Conservation (phyloP, 2,888 invertebrate species). For the Brenthis hecate region DNA sequence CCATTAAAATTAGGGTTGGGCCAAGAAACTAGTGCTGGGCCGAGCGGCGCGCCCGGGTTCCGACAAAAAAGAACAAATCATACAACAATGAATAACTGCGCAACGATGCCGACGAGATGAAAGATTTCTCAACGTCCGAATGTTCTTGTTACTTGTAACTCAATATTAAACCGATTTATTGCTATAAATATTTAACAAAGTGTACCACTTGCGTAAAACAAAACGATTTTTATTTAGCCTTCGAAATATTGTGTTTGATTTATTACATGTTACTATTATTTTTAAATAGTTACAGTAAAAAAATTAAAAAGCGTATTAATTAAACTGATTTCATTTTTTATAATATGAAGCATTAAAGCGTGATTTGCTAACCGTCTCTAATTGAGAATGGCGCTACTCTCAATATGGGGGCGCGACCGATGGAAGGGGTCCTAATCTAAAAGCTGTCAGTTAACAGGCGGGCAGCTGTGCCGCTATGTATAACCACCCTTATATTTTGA, state of each 20-base stretch:
- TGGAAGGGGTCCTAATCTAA: conserved; percentile 72
- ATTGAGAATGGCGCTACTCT: conserved; percentile 73
- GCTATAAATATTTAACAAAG: conserved; percentile 34
- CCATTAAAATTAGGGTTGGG: conserved; percentile 83
- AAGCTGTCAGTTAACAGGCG: conserved; percentile 76
- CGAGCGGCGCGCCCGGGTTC: conserved; percentile 64
- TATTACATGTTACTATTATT: no score
- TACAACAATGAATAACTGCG: conserved; percentile 69
- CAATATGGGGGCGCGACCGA: conserved; percentile 67
- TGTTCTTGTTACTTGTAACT: conserved; percentile 73
- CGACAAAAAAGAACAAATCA: conserved; percentile 62
- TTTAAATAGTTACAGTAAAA: no score
- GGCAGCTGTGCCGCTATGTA: conserved; percentile 71
- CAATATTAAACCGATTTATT: conserved; percentile 65
- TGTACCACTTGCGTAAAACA: conserved; percentile 21
- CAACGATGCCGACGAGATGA: conserved; percentile 74
- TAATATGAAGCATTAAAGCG: conserved; percentile 66
- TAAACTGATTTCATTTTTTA: conserved; percentile 33
- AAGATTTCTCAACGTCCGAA: conserved; percentile 75
- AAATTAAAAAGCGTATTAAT: no score
- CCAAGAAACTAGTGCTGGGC: conserved; percentile 77
- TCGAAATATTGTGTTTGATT: neutral
- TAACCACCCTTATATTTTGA: conserved; percentile 58
- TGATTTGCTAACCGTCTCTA: conserved; percentile 81
- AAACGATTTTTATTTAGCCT: conserved; percentile 15